A percentile compares a stretch with the other conserved stretches of the same genome.
Evolutionary conservation across 2,797 vertebrate species (phyloP).

Genomic region (Balearica regulorum): DNA sequence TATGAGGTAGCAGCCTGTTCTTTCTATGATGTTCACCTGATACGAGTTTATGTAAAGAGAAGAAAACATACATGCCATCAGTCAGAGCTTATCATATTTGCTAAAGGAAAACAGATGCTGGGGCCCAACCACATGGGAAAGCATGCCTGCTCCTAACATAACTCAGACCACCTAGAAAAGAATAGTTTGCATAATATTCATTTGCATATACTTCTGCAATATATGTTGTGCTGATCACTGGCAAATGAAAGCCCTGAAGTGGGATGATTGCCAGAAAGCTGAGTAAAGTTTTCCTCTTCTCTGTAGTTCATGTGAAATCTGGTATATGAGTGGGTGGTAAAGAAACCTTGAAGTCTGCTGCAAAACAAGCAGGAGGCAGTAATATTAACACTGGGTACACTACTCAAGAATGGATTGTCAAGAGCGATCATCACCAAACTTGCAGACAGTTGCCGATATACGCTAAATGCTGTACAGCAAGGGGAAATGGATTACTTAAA

Average conservation of each 20-base stretch:
- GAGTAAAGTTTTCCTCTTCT: conserved; percentile 1
- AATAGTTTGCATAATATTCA: background rate
- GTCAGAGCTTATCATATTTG: background rate
- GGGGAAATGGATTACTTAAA: background rate
- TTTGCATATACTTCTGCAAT: background rate
- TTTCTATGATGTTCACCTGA: background rate
- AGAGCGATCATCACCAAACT: background rate
- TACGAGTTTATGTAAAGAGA: background rate
- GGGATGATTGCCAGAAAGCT: background rate
- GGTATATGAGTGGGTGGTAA: background rate
- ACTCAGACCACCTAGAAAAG: background rate
- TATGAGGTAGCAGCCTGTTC: background rate
- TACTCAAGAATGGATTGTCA: background rate
- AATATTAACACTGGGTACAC: background rate
- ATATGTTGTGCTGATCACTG: background rate
- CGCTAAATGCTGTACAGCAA: background rate
- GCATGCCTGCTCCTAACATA: background rate
- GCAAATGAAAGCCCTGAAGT: background rate
- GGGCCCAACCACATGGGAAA: background rate
- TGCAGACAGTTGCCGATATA: background rate
- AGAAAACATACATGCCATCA: background rate
- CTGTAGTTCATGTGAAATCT: background rate
- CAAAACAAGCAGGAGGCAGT: background rate
- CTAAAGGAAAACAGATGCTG: background rate
- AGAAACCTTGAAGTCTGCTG: background rate